Evolutionary conservation across 2,888 invertebrate genomes (phyloP).

Genomic region (Theretra japonica): DNA sequence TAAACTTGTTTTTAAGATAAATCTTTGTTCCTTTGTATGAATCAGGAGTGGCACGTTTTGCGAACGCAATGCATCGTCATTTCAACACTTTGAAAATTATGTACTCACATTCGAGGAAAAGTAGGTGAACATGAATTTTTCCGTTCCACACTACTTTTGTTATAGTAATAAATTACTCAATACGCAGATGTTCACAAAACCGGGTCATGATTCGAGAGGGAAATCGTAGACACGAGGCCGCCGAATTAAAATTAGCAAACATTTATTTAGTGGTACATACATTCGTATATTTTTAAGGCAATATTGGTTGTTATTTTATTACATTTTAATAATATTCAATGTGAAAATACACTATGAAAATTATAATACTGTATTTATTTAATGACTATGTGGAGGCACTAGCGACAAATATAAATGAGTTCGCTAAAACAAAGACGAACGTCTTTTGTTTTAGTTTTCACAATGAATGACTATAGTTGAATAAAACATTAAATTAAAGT

Average conservation of each 20-base stretch:
- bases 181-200: slow-evolving; percentile 53
- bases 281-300: neutral
- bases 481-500: too few relatives aligned
- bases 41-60: slow-evolving; percentile 35
- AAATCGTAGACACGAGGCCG: slow-evolving; percentile 55
- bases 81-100: slow-evolving; percentile 25
- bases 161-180: slow-evolving; percentile 50
- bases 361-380: too few relatives aligned
- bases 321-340: too few relatives aligned
- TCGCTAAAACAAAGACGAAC: too few relatives aligned
- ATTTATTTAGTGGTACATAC: slow-evolving; percentile 11
- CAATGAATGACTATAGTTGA: too few relatives aligned
- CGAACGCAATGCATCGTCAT: slow-evolving; percentile 5
- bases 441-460: too few relatives aligned
- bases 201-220: slow-evolving; percentile 54
- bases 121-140: slow-evolving; percentile 51
- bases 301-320: too few relatives aligned
- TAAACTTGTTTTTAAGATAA: slow-evolving; percentile 32
- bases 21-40: slow-evolving; percentile 41
- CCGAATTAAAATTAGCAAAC: slow-evolving; percentile 40
- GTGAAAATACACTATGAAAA: too few relatives aligned
- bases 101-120: slow-evolving; percentile 31
- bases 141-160: slow-evolving; percentile 38
- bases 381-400: too few relatives aligned
- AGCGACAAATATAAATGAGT: too few relatives aligned